Conservation (phyloP, 2,888 invertebrate genomes). For the Callosobruchus maculatus region DNA sequence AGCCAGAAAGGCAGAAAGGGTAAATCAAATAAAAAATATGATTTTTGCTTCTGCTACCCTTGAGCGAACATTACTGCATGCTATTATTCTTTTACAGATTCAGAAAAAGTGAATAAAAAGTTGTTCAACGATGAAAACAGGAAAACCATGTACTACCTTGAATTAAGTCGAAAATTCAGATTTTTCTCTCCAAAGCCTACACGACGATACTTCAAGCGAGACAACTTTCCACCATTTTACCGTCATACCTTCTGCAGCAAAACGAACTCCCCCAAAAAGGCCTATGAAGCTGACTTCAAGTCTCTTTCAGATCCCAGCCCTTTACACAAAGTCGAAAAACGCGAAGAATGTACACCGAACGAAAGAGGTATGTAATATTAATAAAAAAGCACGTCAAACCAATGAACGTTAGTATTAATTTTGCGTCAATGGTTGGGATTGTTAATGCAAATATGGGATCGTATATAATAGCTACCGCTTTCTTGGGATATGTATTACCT, state of each 20-base stretch:
- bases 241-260: background rate
- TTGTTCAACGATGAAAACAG: conserved; percentile 35
- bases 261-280: background rate
- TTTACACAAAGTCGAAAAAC: background rate
- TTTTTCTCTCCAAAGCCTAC: background rate
- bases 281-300: background rate
- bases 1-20: too few relatives aligned
- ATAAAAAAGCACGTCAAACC: too few relatives aligned
- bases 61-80: conserved; percentile 8
- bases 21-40: too few relatives aligned
- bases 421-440: too few relatives aligned
- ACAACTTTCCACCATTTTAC: background rate
- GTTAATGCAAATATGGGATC: too few relatives aligned
- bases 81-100: background rate
- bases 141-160: conserved; percentile 18
- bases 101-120: conserved; percentile 44
- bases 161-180: background rate
- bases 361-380: too few relatives aligned
- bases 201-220: background rate
- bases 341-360: conserved; percentile 22
- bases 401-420: too few relatives aligned
- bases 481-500: too few relatives aligned
- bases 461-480: too few relatives aligned
- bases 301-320: background rate
- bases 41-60: too few relatives aligned